Evolutionary conservation across 2,113 vertebrate species (phyloP), one percentile per base, ranked within the genome.

Genomic region (Pelodiscus sinensis): DNA sequence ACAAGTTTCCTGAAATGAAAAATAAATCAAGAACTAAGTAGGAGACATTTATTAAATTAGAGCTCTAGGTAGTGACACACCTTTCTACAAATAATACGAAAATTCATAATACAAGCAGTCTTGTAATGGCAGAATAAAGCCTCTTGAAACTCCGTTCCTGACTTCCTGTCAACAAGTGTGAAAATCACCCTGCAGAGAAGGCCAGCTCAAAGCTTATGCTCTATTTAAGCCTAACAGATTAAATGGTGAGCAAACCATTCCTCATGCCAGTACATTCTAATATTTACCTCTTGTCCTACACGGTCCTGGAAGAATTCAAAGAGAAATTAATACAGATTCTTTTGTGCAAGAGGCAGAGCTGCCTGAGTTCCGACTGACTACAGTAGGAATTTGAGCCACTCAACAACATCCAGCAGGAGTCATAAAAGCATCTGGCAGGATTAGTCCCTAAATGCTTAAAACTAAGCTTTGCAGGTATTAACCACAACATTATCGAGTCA

Each of bases 401-500:
- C 83, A 86, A 14, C 19, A 82, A 54, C 14, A 54, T 44, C 57
- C 92, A 80, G 18, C 9, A 92, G 62, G 25, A 65, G 8, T 79
- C 21, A 50, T 51, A 58, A 22, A 44, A 85, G 1, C 3, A 44
- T 55, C 51, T 88, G 52, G 8, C 71, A 87, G n/a, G n/a, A 94
- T 84, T 57, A 57, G 27, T 9, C 8, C 88, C 50, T 13, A 12
- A 84, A 51, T 89, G 79, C 86, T 96, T 92, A 96, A 90, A 92
- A 94, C n/a, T 92, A 86, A 92, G 88, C 81, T 96, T 89, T 92
- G 82, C 35, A 86, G 94, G 73, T 55, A 91, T 62, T 95, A 97
- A 92, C 94, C 95, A 85, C 85, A 92, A 87, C 77, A 71, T 89
- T 87, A 94, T 89, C 90, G 95, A 88, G 96, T 90, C 92, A 94